phyloP scores from a whole-genome alignment of 2,888 invertebrate genomes.

The Gymnosoma rotundatum region DNA sequence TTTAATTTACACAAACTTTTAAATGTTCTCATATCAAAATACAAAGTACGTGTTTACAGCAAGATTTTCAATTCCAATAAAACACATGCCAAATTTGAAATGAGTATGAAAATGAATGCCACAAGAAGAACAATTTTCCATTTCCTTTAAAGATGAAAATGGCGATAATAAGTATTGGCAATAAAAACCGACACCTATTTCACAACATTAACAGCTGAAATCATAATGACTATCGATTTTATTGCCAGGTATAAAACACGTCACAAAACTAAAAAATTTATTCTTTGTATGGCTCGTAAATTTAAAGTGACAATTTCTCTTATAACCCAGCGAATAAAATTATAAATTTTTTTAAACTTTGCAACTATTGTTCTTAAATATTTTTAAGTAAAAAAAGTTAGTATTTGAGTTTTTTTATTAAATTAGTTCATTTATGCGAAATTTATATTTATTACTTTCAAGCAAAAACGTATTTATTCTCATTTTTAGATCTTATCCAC shows the following conservation, averaged over 20 bases:
- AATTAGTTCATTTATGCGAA: no score
- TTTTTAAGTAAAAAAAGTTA: no score
- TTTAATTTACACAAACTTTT: no score
- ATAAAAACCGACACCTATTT: constrained; percentile 55
- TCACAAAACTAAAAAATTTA: background rate
- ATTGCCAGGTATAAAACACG: constrained; percentile 12
- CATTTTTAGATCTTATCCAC: no score
- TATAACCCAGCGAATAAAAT: constrained; percentile 17
- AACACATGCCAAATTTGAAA: constrained; percentile 58
- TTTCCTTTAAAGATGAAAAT: constrained; percentile 29
- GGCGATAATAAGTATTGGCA: constrained; percentile 46
- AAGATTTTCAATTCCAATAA: constrained; percentile 55
- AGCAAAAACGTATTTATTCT: no score
- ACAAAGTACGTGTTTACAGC: background rate
- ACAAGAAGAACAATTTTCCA: constrained; percentile 17
- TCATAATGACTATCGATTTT: constrained; percentile 61
- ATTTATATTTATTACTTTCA: no score
- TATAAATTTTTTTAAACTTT: background rate
- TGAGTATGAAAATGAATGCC: background rate
- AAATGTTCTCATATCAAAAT: no score
- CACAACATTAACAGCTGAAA: constrained; percentile 55
- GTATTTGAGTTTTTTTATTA: no score
- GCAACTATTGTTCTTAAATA: background rate
- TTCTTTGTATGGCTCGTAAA: background rate
- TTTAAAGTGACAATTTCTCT: constrained; percentile 8